A percentile compares a stretch with the other conserved stretches of the same genome.
Evolutionary conservation across 1,140 invertebrate genomes (phyloP).

Genomic region (Cepaea nemoralis): DNA sequence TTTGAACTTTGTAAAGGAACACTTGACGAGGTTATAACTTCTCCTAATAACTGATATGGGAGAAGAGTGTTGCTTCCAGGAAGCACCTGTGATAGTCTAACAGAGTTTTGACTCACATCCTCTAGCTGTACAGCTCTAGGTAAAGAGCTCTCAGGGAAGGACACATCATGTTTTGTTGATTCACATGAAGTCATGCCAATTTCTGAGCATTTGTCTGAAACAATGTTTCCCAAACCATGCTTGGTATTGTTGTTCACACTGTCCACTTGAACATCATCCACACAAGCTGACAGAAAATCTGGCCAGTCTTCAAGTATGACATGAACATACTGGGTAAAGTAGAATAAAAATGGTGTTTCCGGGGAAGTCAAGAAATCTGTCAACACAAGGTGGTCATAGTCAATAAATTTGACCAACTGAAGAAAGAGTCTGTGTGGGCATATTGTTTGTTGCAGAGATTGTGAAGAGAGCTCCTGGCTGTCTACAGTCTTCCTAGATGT

Average conservation of each 20-base stretch:
- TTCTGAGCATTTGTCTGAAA: neutral
- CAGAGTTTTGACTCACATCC: neutral
- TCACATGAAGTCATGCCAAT: neutral
- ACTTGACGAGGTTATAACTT: neutral
- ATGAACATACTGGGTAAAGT: conserved; percentile 25
- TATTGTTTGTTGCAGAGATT: neutral
- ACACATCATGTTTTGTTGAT: neutral
- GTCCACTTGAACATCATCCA: no score
- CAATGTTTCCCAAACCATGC: neutral
- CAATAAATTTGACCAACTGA: conserved; percentile 9
- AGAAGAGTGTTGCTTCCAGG: neutral
- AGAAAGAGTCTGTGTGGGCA: conserved; percentile 24
- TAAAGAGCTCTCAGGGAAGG: neutral
- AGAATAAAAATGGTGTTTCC: conserved; percentile 27
- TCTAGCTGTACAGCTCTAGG: neutral
- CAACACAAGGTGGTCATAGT: conserved; percentile 27
- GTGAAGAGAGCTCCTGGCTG: neutral
- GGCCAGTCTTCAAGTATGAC: neutral
- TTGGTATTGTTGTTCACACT: neutral
- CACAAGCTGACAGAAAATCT: neutral
- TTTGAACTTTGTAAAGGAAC: neutral
- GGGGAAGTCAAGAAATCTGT: conserved; percentile 26
- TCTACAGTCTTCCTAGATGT: neutral
- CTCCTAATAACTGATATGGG: neutral
- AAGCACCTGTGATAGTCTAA: neutral